Base-by-base conservation (phyloP, 2,113 vertebrate genomes). In the Burhinus bistriatus region DNA sequence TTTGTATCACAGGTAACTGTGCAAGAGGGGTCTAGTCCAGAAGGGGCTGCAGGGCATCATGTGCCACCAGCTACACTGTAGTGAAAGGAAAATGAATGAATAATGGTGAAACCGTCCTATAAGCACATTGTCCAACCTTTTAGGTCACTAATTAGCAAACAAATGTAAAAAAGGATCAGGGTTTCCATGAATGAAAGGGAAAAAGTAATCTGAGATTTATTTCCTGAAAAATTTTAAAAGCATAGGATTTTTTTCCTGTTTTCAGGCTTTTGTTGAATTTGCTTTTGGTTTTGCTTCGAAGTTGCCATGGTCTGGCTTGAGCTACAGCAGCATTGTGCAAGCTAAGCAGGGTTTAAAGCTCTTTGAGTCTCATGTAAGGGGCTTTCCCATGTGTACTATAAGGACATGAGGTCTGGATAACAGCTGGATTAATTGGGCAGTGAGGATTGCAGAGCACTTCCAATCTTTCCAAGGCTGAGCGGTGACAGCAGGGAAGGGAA, bases 401-500 rank as follows among this genome's bases (percentile, higher is more conserved):
- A 80, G 68, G 65, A 61, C 40, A 70, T 4, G 49, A 86, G 27
- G 40, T 92, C 58, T 70, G 64, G 13, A 27, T 52, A 86, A 65
- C 76, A 92, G 52, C 75, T 92, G 75, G 71, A 83, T 88, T 83
- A 90, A 72, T 40, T 61, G 93, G 58, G 52, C 51, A 78, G 38
- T 40, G 58, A 92, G 55, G 51, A 54, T 70, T 90, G 51, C 45
- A 75, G 59, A 73, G 51, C 36, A 75, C 38, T 78, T 94, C 83
- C 86, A 85, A 5, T 64, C n/a, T 34, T 55, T 88, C 58, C 58
- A 52, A 70, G 62, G 34, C 66, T 87, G 79, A 86, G 47, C 44
- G 34, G 52, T 71, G 83, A 87, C 79, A 96, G 81, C 77, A 91
- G 87, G 76, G 83, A 91, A 69, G 66, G 66, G 68, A 95, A 61